A percentile compares a stretch with the other conserved stretches of the same genome.
phyloP scores from a whole-genome alignment of 2,113 vertebrate genomes.

The Phoenicopterus ruber region DNA sequence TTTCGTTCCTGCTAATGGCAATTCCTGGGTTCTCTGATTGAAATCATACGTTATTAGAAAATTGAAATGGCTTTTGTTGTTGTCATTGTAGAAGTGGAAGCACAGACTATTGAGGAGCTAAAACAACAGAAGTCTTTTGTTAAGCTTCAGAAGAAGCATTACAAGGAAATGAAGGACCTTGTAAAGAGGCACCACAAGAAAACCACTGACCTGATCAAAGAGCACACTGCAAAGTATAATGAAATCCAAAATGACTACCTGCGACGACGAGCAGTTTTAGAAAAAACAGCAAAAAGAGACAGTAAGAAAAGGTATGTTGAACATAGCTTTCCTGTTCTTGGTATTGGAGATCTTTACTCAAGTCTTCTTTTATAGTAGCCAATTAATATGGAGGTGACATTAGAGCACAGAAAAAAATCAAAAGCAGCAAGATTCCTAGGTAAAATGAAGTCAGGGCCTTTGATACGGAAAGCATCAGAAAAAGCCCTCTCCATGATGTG shows the following conservation, averaged over 20 bases:
- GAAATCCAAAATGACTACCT: conserved; percentile 90
- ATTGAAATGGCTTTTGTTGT: not conserved
- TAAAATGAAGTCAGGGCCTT: not conserved
- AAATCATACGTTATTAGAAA: not conserved
- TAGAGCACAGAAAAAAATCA: not conserved
- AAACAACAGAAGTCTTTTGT: conserved; percentile 95
- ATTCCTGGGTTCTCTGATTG: not conserved
- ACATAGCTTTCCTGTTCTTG: not conserved
- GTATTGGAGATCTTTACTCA: not conserved
- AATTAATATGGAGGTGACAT: not conserved
- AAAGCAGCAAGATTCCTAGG: not conserved
- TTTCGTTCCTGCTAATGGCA: not conserved
- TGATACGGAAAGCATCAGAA: not conserved
- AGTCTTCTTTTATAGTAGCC: not conserved
- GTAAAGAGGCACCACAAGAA: conserved; percentile 94
- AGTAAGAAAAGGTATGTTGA: conserved; percentile 91
- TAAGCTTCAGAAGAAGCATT: conserved; percentile 93
- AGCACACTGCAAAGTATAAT: conserved; percentile 87
- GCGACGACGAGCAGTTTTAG: conserved; percentile 80
- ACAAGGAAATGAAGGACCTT: conserved; percentile 98
- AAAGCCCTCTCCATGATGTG: not conserved
- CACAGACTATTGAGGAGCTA: conserved; percentile 90
- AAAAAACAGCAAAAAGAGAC: conserved; percentile 89
- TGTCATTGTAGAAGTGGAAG: conserved; percentile 84
- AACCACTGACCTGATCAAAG: conserved; percentile 93